Evolutionary conservation across 2,797 vertebrate species (phyloP).

Genomic region (Gymnoscopelus braueri): DNA sequence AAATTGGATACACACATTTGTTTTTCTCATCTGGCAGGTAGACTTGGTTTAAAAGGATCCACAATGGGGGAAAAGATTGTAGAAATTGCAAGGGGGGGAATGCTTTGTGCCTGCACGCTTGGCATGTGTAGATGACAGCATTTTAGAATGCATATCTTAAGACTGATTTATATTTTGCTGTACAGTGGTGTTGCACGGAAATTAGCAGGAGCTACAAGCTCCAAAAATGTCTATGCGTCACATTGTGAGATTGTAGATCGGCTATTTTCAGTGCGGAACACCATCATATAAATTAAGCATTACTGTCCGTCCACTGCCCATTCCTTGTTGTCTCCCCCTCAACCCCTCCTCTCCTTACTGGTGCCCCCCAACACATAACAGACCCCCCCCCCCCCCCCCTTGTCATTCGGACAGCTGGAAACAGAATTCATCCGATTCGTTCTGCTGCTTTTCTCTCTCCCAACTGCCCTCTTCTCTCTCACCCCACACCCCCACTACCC

Average conservation of each 20-base stretch:
- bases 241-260: too few relatives aligned
- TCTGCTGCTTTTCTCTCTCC: constrained; percentile 83
- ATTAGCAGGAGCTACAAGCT: too few relatives aligned
- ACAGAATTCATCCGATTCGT: constrained; percentile 88
- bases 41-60: background rate
- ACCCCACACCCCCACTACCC: constrained; percentile 41
- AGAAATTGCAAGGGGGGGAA: background rate
- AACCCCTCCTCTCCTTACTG: constrained; percentile 14
- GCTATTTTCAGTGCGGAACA: too few relatives aligned
- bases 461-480: constrained; percentile 63
- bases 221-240: too few relatives aligned
- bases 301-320: too few relatives aligned
- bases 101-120: constrained; percentile 56
- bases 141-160: constrained; percentile 81
- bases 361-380: constrained; percentile 19
- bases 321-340: constrained; percentile 9
- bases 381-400: constrained; percentile 47
- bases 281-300: too few relatives aligned
- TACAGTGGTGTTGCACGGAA: too few relatives aligned
- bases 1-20: constrained; percentile 15
- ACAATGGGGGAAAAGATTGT: background rate
- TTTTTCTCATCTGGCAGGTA: background rate
- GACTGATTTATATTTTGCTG: too few relatives aligned
- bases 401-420: constrained; percentile 82
- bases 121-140: constrained; percentile 58